Evolutionary conservation across 92 coral and sea anemone genomes (phyloP), one percentile per base, ranked within the genome.

Genomic region (Nematostella vectensis): DNA sequence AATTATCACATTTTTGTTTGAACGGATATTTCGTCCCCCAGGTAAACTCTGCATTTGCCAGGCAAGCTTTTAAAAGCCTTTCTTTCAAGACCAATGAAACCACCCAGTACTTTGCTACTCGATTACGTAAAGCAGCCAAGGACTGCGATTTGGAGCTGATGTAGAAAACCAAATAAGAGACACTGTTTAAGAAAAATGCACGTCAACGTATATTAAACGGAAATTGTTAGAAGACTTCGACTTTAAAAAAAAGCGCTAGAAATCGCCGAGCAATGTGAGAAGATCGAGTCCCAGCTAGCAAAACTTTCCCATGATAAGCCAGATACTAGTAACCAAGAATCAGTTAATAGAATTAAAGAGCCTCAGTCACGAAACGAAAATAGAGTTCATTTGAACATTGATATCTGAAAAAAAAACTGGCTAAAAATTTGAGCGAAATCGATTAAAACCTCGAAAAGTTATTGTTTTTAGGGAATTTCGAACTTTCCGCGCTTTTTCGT

Each of bases 11-110:
- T n/a, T n/a, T n/a, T n/a, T n/a, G n/a, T 22, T 29, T 75, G 37
- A 64, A 67, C 3, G 45, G 29, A 47, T 62, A 70, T 31, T 70
- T 70, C 31, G 30, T 57, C 8, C 82, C 53, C 25, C 45, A 75
- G 42, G 50, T 67, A 4, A 58, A 66, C 48, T 60, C 75, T 18
- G 58, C 81, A 4, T 66, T 51, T 30, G 69, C 82, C 38, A 59
- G 82, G 17, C 70, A 75, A 33, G 22, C 57, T 1, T 75, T 75
- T 38, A 59, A 37, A 11, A 53, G 50, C 51, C 26, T 68, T 11
- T 15, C 29, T 12, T 70, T 54, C 43, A 44, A 48, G 13, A 31
- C 57, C 15, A 36, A 55, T 19, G 75, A 68, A 24, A 47, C 75
- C 10, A 11, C 30, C 22, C 67, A 50, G 38, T 44, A 47, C 17